Evolutionary conservation across 2,888 invertebrate species (phyloP), one percentile per base, ranked within the genome.

Genomic region (Limnephilus marmoratus): DNA sequence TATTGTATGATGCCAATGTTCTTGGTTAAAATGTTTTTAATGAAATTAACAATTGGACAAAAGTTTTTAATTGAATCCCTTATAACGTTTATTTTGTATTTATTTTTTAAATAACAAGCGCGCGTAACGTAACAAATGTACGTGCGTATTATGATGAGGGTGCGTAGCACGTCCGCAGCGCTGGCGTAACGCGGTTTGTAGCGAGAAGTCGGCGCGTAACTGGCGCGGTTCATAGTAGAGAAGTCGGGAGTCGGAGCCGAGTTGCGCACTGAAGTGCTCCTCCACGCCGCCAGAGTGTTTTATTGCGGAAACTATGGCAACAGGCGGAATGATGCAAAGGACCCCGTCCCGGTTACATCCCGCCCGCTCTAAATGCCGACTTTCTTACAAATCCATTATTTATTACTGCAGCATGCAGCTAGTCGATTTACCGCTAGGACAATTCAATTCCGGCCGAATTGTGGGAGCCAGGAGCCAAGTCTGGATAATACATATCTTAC

Each of bases 221-320:
- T 92, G 92, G 53, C 68, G 41, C 91, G 81, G 91, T 81, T 86
- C 81, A 24, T 49, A 68, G 68, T 68, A 9, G 68, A 24, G 45
- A 86, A n/a, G 86, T 13, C 45, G 86, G 41, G 34, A 68, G 29
- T 49, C 53, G 91, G 81, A 90, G 80, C 90, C 90, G 90, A 68
- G 68, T 68, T 68, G 68, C 68, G 92, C 92, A 92, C 91, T 91
- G 83, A 88, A 88, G 89, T 80, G 34, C 45, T 37, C 34, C 92
- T 89, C 80, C 31, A 45, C 83, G 82, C 41, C 90, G 91, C 90
- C 85, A 29, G 91, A 91, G 86, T 92, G 92, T 93, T 93, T 92
- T 87, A 91, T 91, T 91, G 91, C 91, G 93, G 92, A 92, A 93
- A 92, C 93, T 93, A 93, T 93, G 93, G 93, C 93, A 93, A 93